Percentiles rank a stretch among this genome's conserved stretches.
These are phyloP conservation scores for Zoanthus solanderi DNA, from an alignment of 92 coral and sea anemone genomes.

Conservation along the genomic window DNA sequence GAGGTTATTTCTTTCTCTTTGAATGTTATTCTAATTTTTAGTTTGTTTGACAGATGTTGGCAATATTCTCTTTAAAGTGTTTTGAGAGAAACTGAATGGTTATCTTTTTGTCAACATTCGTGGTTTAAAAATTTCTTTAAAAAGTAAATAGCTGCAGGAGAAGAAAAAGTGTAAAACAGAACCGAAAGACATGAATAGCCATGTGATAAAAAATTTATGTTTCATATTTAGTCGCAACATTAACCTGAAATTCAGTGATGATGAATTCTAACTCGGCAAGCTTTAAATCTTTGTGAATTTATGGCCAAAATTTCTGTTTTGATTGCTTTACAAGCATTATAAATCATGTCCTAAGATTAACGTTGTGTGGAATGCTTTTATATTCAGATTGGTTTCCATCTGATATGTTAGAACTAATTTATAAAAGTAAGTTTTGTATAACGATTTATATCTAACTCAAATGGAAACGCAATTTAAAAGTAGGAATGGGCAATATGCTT, in stretches of 20 bases:
- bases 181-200: not conserved
- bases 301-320: not conserved
- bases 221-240: no score
- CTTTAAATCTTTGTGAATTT: not conserved
- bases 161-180: slow-evolving; percentile 23
- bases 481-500: no score
- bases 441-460: not conserved
- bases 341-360: not conserved
- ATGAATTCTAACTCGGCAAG: no score
- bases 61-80: slow-evolving; percentile 22
- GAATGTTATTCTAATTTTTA: not conserved
- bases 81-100: not conserved
- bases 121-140: slow-evolving; percentile 6
- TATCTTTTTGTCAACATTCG: slow-evolving; percentile 4
- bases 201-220: no score
- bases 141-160: not conserved
- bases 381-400: not conserved
- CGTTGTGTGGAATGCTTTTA: not conserved
- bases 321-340: not conserved
- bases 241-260: no score
- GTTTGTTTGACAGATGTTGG: slow-evolving; percentile 50
- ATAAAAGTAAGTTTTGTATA: not conserved
- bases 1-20: slow-evolving; percentile 8
- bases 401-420: not conserved
- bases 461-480: not conserved